Conservation (phyloP, 35 echinoderm and acorn worm species). For the Eucidaris tribuloides region DNA sequence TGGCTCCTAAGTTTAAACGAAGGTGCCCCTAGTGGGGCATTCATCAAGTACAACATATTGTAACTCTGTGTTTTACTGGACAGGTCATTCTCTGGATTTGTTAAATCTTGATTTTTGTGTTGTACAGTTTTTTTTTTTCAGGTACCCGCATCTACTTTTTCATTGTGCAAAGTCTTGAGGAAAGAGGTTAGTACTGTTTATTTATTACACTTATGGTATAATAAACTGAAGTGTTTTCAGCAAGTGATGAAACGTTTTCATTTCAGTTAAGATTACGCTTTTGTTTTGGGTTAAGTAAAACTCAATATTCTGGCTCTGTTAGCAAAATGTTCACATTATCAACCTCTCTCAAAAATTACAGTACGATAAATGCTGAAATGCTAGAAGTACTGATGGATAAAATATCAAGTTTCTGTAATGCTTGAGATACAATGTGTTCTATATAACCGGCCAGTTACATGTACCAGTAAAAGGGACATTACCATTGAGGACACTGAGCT, state of each 20-base stretch:
- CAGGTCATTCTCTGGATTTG: neutral
- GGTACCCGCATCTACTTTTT: slow-evolving; percentile 55
- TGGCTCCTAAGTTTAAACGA: neutral
- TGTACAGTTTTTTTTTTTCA: neutral
- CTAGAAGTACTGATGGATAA: too few relatives aligned
- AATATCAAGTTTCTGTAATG: too few relatives aligned
- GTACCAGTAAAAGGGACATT: too few relatives aligned
- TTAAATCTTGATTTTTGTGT: neutral
- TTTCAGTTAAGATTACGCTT: too few relatives aligned
- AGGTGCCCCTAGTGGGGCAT: neutral
- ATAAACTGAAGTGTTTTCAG: neutral
- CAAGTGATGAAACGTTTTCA: neutral
- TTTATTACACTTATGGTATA: neutral
- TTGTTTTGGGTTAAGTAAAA: too few relatives aligned
- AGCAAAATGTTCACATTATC: neutral
- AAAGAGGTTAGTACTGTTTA: slow-evolving; percentile 79
- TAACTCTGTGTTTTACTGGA: too few relatives aligned
- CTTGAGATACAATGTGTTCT: too few relatives aligned
- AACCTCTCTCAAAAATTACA: neutral
- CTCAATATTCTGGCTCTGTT: neutral
- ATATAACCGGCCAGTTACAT: too few relatives aligned
- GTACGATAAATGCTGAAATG: neutral
- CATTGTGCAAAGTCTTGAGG: slow-evolving; percentile 66
- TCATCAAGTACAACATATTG: too few relatives aligned
- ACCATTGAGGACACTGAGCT: too few relatives aligned